These are phyloP conservation scores for Hyperopisus bebe DNA, from an alignment of 2,113 vertebrate genomes.

Conservation along the genomic window DNA sequence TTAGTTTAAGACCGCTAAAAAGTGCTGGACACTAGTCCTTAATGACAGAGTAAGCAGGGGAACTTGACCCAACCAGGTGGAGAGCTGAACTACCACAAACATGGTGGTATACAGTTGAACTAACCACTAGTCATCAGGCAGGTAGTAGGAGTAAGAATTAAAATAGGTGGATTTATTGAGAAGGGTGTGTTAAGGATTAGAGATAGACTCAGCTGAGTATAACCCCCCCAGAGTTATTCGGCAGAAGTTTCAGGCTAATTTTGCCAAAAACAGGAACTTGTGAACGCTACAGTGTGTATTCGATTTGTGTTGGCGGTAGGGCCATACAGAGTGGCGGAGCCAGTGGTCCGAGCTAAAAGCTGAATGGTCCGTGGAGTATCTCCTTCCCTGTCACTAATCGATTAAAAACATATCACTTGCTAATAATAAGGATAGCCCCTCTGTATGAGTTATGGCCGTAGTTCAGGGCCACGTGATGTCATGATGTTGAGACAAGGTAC, in stretches of 20 bases:
- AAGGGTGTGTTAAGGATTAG: neutral
- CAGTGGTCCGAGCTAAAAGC: too few species aligned
- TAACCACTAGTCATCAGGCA: neutral
- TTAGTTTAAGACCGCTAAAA: neutral
- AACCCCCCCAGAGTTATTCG: neutral
- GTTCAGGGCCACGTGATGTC: neutral
- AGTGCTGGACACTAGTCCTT: neutral
- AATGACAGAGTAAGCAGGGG: neutral
- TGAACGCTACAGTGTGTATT: neutral
- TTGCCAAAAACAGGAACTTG: neutral
- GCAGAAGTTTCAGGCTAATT: neutral
- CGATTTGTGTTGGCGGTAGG: neutral
- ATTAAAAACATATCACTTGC: neutral
- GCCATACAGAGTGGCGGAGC: too few species aligned
- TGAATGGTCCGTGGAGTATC: too few species aligned
- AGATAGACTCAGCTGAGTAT: neutral
- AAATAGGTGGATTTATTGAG: neutral
- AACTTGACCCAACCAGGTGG: neutral
- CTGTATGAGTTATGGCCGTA: neutral
- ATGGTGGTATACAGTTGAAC: neutral
- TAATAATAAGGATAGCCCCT: neutral
- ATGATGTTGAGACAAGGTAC: too few species aligned
- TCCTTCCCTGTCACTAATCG: too few species aligned
- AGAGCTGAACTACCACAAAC: neutral
- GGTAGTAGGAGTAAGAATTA: neutral